These are phyloP conservation scores for Xiphophorus maculatus DNA, from an alignment of 2,113 vertebrate genomes.

Conservation along the genomic window DNA sequence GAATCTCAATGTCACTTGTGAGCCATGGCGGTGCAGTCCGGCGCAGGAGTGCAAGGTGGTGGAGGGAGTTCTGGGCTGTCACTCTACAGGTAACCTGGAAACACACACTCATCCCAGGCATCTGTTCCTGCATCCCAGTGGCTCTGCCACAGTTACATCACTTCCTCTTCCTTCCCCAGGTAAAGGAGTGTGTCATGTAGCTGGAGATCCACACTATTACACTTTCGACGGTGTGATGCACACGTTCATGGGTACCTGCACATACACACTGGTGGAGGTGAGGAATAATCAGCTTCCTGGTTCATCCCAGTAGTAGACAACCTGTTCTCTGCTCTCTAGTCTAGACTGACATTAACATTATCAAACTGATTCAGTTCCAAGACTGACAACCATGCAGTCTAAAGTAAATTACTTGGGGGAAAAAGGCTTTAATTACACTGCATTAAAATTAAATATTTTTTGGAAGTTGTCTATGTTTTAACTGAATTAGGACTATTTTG, in stretches of 20 bases:
- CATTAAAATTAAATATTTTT: no score
- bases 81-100: slow-evolving; percentile 80
- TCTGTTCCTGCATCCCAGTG: not conserved
- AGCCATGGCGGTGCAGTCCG: slow-evolving; percentile 84
- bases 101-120: fast-evolving
- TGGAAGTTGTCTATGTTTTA: no score
- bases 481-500: no score
- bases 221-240: slow-evolving; percentile 89
- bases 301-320: no score
- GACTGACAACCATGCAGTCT: no score
- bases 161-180: slow-evolving; percentile 66
- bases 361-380: no score
- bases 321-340: no score
- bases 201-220: slow-evolving; percentile 91
- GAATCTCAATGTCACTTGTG: slow-evolving; percentile 73
- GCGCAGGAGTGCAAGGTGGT: slow-evolving; percentile 83
- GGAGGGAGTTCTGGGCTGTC: slow-evolving; percentile 86
- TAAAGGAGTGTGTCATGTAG: slow-evolving; percentile 85
- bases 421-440: no score
- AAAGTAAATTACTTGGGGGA: no score
- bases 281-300: not conserved
- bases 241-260: slow-evolving; percentile 91
- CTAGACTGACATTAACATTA: no score
- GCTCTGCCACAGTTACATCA: not conserved
- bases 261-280: slow-evolving; percentile 87